Evolutionary conservation across 2,113 vertebrate genomes (phyloP).

Genomic region (Leucopsar rothschildi): DNA sequence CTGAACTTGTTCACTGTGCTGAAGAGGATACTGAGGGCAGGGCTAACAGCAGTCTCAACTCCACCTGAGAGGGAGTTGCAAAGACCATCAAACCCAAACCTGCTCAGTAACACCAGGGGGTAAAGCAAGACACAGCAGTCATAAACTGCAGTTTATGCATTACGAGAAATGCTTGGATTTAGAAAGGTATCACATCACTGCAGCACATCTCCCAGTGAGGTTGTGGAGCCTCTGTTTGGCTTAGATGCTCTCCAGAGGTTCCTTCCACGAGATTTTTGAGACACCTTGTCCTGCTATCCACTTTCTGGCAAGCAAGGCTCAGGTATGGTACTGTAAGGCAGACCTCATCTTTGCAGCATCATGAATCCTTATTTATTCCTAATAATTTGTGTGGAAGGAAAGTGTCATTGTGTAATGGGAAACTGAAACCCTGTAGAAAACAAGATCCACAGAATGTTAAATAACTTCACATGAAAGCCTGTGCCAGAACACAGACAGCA

Average conservation of each 20-base stretch:
- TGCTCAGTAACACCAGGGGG: background rate
- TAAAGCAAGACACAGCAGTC: background rate
- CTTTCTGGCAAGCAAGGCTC: background rate
- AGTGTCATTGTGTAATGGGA: background rate
- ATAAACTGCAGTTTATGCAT: background rate
- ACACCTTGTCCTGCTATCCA: background rate
- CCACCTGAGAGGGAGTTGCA: background rate
- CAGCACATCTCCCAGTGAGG: background rate
- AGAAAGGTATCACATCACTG: fast-evolving
- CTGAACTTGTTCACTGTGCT: background rate
- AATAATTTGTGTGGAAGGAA: background rate
- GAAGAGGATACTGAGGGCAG: background rate
- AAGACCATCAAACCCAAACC: background rate
- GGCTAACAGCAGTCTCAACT: background rate
- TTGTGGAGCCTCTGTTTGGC: background rate
- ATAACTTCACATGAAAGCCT: background rate
- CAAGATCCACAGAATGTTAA: background rate
- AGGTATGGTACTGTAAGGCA: background rate
- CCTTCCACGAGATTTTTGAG: background rate
- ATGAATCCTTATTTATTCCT: background rate
- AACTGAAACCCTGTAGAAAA: background rate
- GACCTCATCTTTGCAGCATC: background rate
- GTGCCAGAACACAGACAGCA: background rate
- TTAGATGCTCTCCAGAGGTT: background rate
- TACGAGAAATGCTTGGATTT: background rate